A percentile compares a stretch with the other conserved stretches of the same genome.
phyloP scores from a whole-genome alignment of 2,888 invertebrate genomes.

The Ormyrus thymus region DNA sequence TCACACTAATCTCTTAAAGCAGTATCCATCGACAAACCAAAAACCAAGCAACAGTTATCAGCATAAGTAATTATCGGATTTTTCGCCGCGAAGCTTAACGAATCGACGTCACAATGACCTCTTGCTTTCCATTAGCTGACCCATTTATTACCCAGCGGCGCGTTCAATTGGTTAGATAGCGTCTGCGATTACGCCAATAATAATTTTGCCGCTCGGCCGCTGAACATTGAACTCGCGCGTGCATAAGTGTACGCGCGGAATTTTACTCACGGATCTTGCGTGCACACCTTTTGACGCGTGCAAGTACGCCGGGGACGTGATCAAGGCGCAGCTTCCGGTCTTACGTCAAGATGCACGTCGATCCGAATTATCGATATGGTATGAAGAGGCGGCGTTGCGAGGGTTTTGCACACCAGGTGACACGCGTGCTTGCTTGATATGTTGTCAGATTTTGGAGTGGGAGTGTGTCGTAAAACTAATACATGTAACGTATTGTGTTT shows the following conservation, averaged over 20 bases:
- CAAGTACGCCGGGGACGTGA: slow-evolving; percentile 50
- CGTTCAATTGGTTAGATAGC: slow-evolving; percentile 15
- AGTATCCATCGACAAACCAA: too few species aligned
- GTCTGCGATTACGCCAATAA: slow-evolving; percentile 38
- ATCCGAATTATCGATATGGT: slow-evolving; percentile 22
- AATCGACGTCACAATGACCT: too few species aligned
- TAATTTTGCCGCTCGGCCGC: slow-evolving; percentile 3
- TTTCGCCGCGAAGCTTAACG: too few species aligned
- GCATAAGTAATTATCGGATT: too few species aligned
- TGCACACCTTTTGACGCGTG: slow-evolving; percentile 32
- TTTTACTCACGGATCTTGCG: slow-evolving; percentile 30
- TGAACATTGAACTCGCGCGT: slow-evolving; percentile 1
- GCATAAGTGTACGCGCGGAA: background rate
- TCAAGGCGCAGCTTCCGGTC: slow-evolving; percentile 64
- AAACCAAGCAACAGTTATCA: too few species aligned
- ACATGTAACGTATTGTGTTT: too few species aligned
- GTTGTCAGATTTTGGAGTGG: too few species aligned
- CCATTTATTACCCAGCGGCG: slow-evolving; percentile 17
- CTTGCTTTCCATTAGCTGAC: background rate
- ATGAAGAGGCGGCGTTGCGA: background rate
- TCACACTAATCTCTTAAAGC: too few species aligned
- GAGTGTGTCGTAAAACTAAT: too few species aligned
- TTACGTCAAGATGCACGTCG: slow-evolving; percentile 53
- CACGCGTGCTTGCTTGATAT: background rate
- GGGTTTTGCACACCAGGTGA: slow-evolving; percentile 2